Conservation (phyloP, 2,113 vertebrate genomes). For the Calyptomena viridis region DNA sequence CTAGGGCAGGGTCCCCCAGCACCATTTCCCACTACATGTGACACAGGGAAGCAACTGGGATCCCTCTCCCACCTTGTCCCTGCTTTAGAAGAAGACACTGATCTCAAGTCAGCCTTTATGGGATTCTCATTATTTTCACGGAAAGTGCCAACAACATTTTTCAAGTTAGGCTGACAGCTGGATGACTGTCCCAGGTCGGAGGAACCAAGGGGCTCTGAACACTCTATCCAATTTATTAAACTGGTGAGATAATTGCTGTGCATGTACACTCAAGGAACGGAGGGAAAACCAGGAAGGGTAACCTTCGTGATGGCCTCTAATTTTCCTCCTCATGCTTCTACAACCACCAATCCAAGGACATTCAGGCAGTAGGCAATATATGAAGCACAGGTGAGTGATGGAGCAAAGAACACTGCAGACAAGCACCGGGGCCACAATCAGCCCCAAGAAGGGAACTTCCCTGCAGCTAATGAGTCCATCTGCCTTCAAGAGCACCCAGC, state of each 20-base stretch:
- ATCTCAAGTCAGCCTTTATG: neutral
- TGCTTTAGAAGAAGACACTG: neutral
- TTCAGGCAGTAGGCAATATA: neutral
- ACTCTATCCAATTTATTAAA: neutral
- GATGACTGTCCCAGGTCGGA: neutral
- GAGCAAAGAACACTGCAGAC: neutral
- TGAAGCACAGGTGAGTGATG: neutral
- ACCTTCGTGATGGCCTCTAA: neutral
- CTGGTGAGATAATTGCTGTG: neutral
- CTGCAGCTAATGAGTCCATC: neutral
- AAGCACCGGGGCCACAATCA: neutral
- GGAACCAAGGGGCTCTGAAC: neutral
- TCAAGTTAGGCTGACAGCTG: neutral
- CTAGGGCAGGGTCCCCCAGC: neutral
- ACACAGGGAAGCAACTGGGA: neutral
- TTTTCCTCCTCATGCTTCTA: neutral
- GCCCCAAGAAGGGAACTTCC: neutral
- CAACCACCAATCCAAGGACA: neutral
- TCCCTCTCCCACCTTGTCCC: neutral
- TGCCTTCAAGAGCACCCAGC: conserved; percentile 4
- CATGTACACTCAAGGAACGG: neutral
- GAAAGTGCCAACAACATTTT: neutral
- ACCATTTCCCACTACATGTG: neutral
- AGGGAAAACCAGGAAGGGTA: neutral
- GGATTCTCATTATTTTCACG: neutral